Conservation (phyloP, 2,113 vertebrate species). For the Catharus bicknelli region DNA sequence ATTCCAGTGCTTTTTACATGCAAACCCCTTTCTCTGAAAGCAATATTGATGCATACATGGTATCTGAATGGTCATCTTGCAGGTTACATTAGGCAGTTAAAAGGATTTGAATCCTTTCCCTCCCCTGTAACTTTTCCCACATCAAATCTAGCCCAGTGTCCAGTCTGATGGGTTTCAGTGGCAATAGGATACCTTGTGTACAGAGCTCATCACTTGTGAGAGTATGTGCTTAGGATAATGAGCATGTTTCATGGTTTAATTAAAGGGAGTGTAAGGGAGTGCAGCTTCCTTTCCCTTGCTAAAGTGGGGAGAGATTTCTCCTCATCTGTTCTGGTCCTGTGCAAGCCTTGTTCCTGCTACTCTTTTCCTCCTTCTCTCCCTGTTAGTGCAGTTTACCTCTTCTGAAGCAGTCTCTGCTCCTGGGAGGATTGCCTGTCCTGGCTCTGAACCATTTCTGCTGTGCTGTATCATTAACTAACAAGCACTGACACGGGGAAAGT, state of each 20-base stretch:
- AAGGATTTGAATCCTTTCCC: background rate
- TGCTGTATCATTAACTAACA: background rate
- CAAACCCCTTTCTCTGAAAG: background rate
- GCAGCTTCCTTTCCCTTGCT: background rate
- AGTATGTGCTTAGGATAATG: background rate
- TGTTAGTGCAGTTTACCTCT: background rate
- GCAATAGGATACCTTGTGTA: background rate
- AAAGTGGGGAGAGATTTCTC: background rate
- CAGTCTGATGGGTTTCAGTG: background rate
- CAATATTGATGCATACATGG: background rate
- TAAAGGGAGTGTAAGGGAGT: background rate
- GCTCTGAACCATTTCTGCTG: background rate
- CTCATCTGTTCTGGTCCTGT: background rate
- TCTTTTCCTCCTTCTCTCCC: background rate
- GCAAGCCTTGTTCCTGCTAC: background rate
- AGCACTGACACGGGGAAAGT: background rate
- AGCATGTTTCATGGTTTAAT: background rate
- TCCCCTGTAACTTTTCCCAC: background rate
- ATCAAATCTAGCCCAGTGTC: background rate
- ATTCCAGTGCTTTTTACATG: background rate
- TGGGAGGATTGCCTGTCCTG: background rate
- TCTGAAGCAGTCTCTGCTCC: background rate
- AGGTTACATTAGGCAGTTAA: background rate
- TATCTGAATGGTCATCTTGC: background rate
- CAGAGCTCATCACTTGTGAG: background rate